Conservation (phyloP, 2,888 invertebrate species). For the Eledona agricola region DNA sequence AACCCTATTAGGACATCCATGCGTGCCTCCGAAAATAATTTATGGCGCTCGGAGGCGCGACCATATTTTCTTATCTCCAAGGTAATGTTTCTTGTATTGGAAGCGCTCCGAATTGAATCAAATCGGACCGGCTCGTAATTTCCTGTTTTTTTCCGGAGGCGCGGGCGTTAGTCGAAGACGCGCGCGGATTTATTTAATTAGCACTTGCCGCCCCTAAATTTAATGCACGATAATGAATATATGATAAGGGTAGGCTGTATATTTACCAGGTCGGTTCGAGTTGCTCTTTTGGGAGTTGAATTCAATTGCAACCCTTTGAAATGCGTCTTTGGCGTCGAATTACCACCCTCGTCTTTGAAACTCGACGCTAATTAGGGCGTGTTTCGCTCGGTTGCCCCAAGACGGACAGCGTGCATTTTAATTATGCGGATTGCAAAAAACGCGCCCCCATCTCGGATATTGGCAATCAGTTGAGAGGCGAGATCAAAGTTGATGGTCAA, state of each 20-base stretch:
- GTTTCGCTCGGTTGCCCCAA: too few species aligned
- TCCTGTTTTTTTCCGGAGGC: slow-evolving; percentile 19
- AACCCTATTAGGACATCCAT: too few species aligned
- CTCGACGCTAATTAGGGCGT: slow-evolving; percentile 37
- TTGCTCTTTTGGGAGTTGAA: slow-evolving; percentile 59
- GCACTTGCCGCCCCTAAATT: slow-evolving; percentile 51
- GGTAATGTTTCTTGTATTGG: slow-evolving; percentile 34
- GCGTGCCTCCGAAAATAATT: too few species aligned
- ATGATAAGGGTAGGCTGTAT: slow-evolving; percentile 58
- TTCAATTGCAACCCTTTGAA: slow-evolving; percentile 61
- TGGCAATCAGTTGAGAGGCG: slow-evolving; percentile 44
- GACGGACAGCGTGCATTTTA: too few species aligned
- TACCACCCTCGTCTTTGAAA: slow-evolving; percentile 43
- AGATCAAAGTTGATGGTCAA: slow-evolving; percentile 53
- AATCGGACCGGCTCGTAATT: slow-evolving; percentile 28
- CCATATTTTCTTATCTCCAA: slow-evolving; percentile 34
- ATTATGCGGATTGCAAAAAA: too few species aligned
- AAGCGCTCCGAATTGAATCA: slow-evolving; percentile 13
- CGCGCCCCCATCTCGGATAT: slow-evolving; percentile 25
- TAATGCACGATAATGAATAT: slow-evolving; percentile 60
- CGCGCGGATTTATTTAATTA: slow-evolving; percentile 47
- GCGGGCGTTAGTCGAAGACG: slow-evolving; percentile 7
- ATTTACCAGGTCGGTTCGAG: slow-evolving; percentile 56
- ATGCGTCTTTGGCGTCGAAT: slow-evolving; percentile 53
- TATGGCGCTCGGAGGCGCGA: slow-evolving; percentile 8